Percentiles rank a stretch among this genome's conserved stretches.
These are phyloP conservation scores for Cosmorhoe ocellata DNA, from an alignment of 2,888 invertebrate species.

Conservation along the genomic window DNA sequence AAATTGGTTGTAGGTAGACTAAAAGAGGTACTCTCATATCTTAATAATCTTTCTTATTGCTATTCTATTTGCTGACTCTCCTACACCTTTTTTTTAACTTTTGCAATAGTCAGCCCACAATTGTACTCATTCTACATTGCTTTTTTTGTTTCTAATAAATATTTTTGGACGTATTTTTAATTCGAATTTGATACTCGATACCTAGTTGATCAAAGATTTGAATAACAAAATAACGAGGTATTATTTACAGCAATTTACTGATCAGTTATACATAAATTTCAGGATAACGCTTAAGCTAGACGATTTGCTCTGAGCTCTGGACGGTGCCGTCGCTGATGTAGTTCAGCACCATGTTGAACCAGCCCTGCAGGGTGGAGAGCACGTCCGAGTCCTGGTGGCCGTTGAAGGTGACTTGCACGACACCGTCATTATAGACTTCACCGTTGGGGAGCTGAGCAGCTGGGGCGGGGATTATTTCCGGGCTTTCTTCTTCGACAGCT, in stretches of 20 bases:
- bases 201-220: no score
- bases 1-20: no score
- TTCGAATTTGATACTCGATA: no score
- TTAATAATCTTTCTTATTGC: no score
- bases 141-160: no score
- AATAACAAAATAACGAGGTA: not conserved
- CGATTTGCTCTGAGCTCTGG: slow-evolving; percentile 54
- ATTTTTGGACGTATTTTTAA: no score
- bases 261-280: slow-evolving; percentile 1
- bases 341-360: slow-evolving; percentile 63
- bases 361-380: slow-evolving; percentile 55
- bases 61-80: no score
- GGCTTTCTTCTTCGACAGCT: slow-evolving; percentile 18
- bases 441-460: slow-evolving; percentile 39
- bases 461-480: slow-evolving; percentile 15
- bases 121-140: no score
- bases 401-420: slow-evolving; percentile 57
- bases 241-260: slow-evolving; percentile 1
- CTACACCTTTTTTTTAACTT: no score
- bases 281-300: slow-evolving; percentile 39
- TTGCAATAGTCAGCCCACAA: no score
- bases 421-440: slow-evolving; percentile 61
- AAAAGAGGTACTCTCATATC: no score
- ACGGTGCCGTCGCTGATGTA: slow-evolving; percentile 55
- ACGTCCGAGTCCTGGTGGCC: slow-evolving; percentile 46